A percentile compares a stretch with the other conserved stretches of the same genome.
Conservation (phyloP, 1,140 invertebrate species). For the Phthorimaea operculella region DNA sequence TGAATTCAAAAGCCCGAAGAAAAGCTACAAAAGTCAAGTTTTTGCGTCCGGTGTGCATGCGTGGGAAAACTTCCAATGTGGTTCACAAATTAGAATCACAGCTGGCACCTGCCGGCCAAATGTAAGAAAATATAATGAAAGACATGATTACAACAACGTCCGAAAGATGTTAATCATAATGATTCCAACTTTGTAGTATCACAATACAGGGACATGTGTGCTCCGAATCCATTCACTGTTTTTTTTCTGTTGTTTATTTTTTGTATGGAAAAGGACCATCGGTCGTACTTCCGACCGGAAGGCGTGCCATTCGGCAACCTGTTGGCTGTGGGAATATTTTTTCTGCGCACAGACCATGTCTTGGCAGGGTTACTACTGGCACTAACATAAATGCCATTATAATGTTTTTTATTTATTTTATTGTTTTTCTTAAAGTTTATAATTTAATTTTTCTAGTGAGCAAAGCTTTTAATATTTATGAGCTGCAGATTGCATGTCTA, state of each 20-base stretch:
- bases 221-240: conserved; percentile 38
- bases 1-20: conserved; percentile 26
- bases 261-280: conserved; percentile 48
- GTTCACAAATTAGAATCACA: conserved; percentile 30
- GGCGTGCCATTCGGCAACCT: conserved; percentile 57
- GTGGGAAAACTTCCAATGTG: conserved; percentile 47
- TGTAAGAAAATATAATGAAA: conserved; percentile 13
- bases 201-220: conserved; percentile 48
- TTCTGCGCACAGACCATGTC: conserved; percentile 29
- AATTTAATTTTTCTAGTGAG: too few species aligned
- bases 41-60: conserved; percentile 8
- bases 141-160: conserved; percentile 40
- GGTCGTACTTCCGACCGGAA: conserved; percentile 62
- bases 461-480: too few species aligned
- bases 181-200: conserved; percentile 25
- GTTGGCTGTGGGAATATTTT: conserved; percentile 57
- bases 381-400: too few species aligned
- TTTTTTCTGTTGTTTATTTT: conserved; percentile 26
- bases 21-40: conserved; percentile 17
- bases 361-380: neutral
- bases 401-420: too few species aligned
- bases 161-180: conserved; percentile 49
- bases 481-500: too few species aligned
- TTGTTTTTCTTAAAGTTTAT: too few species aligned
- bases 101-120: conserved; percentile 42